These are phyloP conservation scores for Florisuga fusca DNA, from an alignment of 2,797 vertebrate genomes.

Conservation along the genomic window DNA sequence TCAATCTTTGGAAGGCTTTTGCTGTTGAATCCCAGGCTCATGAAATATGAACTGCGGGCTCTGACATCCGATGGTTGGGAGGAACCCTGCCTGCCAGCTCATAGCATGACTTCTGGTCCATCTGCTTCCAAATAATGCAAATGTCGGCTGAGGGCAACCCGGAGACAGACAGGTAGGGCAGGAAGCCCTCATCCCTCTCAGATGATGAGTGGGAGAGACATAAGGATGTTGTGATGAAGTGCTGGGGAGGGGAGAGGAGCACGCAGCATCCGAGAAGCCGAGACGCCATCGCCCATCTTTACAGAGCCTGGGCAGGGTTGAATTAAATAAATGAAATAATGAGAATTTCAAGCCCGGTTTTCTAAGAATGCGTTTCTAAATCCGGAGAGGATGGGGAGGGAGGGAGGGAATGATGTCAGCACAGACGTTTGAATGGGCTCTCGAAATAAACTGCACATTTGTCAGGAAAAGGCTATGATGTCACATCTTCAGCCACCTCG, in stretches of 20 bases:
- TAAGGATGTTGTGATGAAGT: background rate
- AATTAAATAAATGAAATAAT: background rate
- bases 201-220: background rate
- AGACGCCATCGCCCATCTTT: background rate
- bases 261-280: background rate
- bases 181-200: background rate
- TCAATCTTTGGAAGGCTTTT: constrained; percentile 49
- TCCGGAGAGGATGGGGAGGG: background rate
- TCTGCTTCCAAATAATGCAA: background rate
- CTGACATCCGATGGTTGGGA: background rate
- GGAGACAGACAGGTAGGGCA: background rate
- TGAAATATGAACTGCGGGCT: background rate
- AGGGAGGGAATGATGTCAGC: background rate
- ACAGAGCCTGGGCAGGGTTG: background rate
- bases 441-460: background rate
- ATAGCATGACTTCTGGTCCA: background rate
- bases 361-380: background rate
- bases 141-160: background rate
- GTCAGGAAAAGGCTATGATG: background rate
- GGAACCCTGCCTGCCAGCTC: background rate
- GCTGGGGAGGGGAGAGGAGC: background rate
- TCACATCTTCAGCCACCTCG: background rate
- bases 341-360: background rate
- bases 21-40: constrained; percentile 27
- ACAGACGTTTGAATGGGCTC: background rate